Evolutionary conservation across 2,888 invertebrate genomes (phyloP).

Genomic region (Craniophora ligustri): DNA sequence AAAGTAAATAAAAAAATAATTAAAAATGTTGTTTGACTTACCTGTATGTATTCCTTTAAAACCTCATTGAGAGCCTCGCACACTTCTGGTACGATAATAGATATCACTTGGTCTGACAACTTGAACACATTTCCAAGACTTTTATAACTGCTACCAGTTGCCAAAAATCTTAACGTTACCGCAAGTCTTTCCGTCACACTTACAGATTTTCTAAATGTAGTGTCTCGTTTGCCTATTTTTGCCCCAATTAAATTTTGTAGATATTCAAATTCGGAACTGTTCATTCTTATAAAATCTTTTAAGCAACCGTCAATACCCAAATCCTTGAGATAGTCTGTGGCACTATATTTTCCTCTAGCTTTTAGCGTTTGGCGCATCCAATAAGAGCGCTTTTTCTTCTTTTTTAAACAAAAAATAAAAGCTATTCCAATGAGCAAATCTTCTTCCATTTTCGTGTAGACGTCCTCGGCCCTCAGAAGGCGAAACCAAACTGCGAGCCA

Average conservation of each 20-base stretch:
- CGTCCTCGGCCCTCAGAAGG: conserved; percentile 37
- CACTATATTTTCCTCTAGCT: conserved; percentile 24
- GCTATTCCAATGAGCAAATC: conserved; percentile 27
- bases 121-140: conserved; percentile 54
- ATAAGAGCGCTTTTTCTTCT: conserved; percentile 21
- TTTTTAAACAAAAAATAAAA: conserved; percentile 27
- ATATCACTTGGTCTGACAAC: conserved; percentile 49
- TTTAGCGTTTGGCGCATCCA: conserved; percentile 23
- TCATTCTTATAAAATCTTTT: conserved; percentile 24
- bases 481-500: conserved; percentile 42
- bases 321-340: conserved; percentile 26
- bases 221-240: conserved; percentile 10
- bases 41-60: conserved; percentile 45
- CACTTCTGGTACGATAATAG: conserved; percentile 52
- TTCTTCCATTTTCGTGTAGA: conserved; percentile 51
- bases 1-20: conserved; percentile 10
- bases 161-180: conserved; percentile 48
- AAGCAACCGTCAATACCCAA: conserved; percentile 23
- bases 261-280: conserved; percentile 28
- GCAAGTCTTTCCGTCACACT: conserved; percentile 42
- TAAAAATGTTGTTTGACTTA: conserved; percentile 37
- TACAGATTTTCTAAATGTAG: conserved; percentile 15
- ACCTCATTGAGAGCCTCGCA: conserved; percentile 49
- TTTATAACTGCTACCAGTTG: conserved; percentile 52
- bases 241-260: conserved; percentile 17